Evolutionary conservation across 2,888 invertebrate species (phyloP).

Genomic region (Nymphalis polychloros): DNA sequence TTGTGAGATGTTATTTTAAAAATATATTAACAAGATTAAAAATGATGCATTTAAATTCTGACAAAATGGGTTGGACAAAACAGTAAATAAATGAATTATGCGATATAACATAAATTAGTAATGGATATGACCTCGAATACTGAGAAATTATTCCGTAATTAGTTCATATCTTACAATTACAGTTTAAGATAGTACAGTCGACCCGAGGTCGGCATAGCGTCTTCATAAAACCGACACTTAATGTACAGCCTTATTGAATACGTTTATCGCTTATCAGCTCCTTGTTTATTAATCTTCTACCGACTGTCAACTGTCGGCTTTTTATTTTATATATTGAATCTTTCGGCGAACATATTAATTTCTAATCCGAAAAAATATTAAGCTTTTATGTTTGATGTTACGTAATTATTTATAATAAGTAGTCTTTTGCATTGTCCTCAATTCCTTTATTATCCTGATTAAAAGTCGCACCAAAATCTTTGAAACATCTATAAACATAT

Average conservation of each 20-base stretch:
- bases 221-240: conserved; percentile 58
- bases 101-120: conserved; percentile 35
- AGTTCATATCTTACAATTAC: conserved; percentile 53
- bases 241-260: conserved; percentile 69
- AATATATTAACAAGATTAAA: too few relatives aligned
- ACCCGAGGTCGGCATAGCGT: conserved; percentile 59
- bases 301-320: conserved; percentile 58
- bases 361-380: not conserved
- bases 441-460: too few relatives aligned
- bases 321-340: conserved; percentile 32
- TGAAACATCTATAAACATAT: too few relatives aligned
- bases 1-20: too few relatives aligned
- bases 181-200: conserved; percentile 50
- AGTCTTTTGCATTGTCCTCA: too few relatives aligned
- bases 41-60: too few relatives aligned
- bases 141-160: conserved; percentile 62
- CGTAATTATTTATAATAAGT: not conserved
- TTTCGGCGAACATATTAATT: not conserved
- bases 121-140: conserved; percentile 37
- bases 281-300: conserved; percentile 71
- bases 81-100: conserved; percentile 31
- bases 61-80: too few relatives aligned
- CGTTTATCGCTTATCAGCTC: conserved; percentile 64
- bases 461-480: too few relatives aligned
- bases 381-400: too few relatives aligned